Base-by-base conservation (phyloP, 2,797 vertebrate species). In the Scyliorhinus canicula region DNA sequence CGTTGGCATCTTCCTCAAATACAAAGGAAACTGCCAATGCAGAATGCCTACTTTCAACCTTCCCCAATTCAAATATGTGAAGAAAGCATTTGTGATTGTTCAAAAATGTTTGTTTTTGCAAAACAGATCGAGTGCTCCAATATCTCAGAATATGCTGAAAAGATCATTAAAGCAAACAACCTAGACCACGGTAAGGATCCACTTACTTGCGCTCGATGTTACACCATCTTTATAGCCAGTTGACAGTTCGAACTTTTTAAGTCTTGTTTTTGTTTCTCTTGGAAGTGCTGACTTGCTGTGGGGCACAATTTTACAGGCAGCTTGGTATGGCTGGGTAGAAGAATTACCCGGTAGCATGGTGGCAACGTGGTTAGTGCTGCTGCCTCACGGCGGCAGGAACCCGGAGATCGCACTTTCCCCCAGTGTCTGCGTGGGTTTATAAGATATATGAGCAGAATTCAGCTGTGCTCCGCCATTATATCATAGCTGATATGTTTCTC, bases 141-240 rank as follows among this genome's bases (percentile, higher is more conserved):
- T 96, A 99, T 99, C 96, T 99, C 98, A 0, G 98, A 99, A 96
- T 99, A 99, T 4, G 98, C 98, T 1, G 98, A 98, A 96, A 99
- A 99, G 97, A 99, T 99, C 0, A 98, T 99, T 95, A 99, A 99
- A 96, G 98, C 98, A 95, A 99, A 99, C 96, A 99, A 99, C 95
- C 95, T 99, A 95, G 98, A 99, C 95, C 98, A 99, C 1, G 97
- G 98, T 99, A 96, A 97, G 97, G 19, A 40, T 91, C 60, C 31
- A 11, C 7, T 11, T 19, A 26, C 3, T 91, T 91, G 55, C 40
- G 2, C 60, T 65, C 21, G 26, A 21, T 40, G 60, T 91, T 44
- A 31, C 7, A 12, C 60, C 65, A 21, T 21, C 21, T 44, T 44
- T 91, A 63, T 7, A 65, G n/a, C 0, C 88, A 65, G 8, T 3